A percentile compares a stretch with the other conserved stretches of the same genome.
These are phyloP conservation scores for Gadopsis marmoratus DNA, from an alignment of 2,797 vertebrate species.

Conservation along the genomic window DNA sequence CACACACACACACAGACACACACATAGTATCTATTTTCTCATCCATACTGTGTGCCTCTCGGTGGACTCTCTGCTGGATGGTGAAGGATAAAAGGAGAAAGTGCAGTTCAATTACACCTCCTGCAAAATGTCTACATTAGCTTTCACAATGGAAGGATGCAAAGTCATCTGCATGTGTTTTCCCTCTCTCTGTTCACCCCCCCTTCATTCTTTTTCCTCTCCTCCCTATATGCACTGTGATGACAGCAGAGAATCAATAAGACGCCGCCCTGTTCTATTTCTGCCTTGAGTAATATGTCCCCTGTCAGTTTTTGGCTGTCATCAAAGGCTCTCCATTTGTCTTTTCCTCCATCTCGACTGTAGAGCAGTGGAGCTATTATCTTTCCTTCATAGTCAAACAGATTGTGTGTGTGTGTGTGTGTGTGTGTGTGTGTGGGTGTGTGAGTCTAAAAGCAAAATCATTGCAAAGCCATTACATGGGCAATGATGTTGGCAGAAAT, in stretches of 20 bases:
- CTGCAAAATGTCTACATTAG: slow-evolving; percentile 22
- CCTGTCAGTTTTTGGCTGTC: slow-evolving; percentile 55
- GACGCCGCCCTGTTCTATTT: slow-evolving; percentile 50
- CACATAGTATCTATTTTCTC: slow-evolving; percentile 13
- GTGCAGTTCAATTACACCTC: slow-evolving; percentile 34
- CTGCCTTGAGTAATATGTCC: slow-evolving; percentile 31
- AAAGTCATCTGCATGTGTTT: slow-evolving; percentile 30
- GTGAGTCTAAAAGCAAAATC: slow-evolving; percentile 27
- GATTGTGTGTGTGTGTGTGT: background rate
- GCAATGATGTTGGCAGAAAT: slow-evolving; percentile 37
- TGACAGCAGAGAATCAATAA: slow-evolving; percentile 49
- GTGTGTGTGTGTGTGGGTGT: background rate
- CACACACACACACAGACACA: background rate
- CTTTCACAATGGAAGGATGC: background rate
- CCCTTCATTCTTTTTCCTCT: background rate
- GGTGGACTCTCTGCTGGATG: slow-evolving; percentile 24
- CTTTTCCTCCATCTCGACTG: slow-evolving; percentile 15
- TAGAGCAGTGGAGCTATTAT: slow-evolving; percentile 31
- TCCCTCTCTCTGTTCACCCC: background rate
- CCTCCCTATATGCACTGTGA: slow-evolving; percentile 9
- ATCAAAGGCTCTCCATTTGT: slow-evolving; percentile 47
- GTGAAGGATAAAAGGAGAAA: slow-evolving; percentile 33
- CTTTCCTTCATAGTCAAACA: slow-evolving; percentile 27
- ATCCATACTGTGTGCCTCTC: slow-evolving; percentile 6
- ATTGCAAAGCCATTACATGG: slow-evolving; percentile 33